A percentile compares a stretch with the other conserved stretches of the same genome.
These are phyloP conservation scores for Aegypius monachus DNA, from an alignment of 2,113 vertebrate genomes.

Conservation along the genomic window DNA sequence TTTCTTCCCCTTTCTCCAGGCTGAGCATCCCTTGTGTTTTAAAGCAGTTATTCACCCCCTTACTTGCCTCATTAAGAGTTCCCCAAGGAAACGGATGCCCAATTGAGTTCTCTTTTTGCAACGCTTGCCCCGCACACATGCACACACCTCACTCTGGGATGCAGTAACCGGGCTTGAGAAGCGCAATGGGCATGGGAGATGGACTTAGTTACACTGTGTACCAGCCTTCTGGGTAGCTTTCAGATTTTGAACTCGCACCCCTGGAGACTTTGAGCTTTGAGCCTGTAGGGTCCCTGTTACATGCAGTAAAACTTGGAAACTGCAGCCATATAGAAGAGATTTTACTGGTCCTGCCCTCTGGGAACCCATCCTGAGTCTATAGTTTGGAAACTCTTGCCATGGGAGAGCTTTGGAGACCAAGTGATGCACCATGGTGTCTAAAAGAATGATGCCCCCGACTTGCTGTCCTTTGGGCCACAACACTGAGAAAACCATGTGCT, in stretches of 20 bases:
- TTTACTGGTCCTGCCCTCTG: background rate
- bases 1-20: background rate
- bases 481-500: background rate
- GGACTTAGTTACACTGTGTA: background rate
- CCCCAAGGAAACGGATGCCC: background rate
- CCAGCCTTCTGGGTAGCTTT: background rate
- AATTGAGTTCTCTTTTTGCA: accelerated
- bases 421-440: too few species aligned
- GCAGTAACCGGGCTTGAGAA: background rate
- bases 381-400: background rate
- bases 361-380: background rate
- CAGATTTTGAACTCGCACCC: background rate
- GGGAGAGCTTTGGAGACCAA: background rate
- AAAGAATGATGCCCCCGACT: background rate
- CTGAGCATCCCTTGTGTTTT: background rate
- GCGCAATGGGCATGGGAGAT: background rate
- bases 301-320: background rate
- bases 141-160: background rate
- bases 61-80: background rate
- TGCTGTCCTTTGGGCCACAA: accelerated
- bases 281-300: background rate
- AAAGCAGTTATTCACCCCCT: background rate
- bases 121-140: accelerated
- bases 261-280: background rate
- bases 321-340: background rate